Percentiles rank a stretch among this genome's conserved stretches.
These are phyloP conservation scores for Cyprinodon variegatus DNA, from an alignment of 2,113 vertebrate genomes.

Conservation along the genomic window DNA sequence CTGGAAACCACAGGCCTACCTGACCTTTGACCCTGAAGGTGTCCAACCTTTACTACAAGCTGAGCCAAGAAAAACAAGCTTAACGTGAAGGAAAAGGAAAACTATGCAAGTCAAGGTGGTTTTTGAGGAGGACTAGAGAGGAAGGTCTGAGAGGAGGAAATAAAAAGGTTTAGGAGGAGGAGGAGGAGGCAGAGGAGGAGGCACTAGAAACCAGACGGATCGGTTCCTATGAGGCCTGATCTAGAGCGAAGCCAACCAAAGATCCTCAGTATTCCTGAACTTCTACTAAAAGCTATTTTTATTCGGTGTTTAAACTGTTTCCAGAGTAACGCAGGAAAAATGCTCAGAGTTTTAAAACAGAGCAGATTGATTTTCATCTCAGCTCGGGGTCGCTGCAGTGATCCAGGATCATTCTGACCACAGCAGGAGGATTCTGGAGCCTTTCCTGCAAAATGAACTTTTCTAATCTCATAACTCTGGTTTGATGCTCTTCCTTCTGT, in stretches of 20 bases:
- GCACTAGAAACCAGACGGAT: neutral
- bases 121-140: neutral
- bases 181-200: neutral
- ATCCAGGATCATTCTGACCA: too few relatives aligned
- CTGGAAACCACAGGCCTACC: neutral
- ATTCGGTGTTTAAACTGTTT: too few relatives aligned
- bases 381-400: too few relatives aligned
- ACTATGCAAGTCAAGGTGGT: neutral
- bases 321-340: too few relatives aligned
- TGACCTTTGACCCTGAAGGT: neutral
- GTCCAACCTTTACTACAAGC: neutral
- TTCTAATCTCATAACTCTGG: too few relatives aligned
- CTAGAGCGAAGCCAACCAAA: neutral
- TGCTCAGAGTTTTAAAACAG: too few relatives aligned
- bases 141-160: neutral
- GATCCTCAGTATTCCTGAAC: too few relatives aligned
- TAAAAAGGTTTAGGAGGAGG: neutral
- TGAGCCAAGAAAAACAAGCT: neutral
- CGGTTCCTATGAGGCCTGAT: neutral
- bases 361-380: too few relatives aligned
- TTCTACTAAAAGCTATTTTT: too few relatives aligned
- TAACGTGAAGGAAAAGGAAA: neutral
- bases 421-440: too few relatives aligned
- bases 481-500: too few relatives aligned
- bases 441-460: too few relatives aligned